Evolutionary conservation across 2,113 vertebrate genomes (phyloP), one percentile per base, ranked within the genome.

Genomic region (Megaceryle maxima): DNA sequence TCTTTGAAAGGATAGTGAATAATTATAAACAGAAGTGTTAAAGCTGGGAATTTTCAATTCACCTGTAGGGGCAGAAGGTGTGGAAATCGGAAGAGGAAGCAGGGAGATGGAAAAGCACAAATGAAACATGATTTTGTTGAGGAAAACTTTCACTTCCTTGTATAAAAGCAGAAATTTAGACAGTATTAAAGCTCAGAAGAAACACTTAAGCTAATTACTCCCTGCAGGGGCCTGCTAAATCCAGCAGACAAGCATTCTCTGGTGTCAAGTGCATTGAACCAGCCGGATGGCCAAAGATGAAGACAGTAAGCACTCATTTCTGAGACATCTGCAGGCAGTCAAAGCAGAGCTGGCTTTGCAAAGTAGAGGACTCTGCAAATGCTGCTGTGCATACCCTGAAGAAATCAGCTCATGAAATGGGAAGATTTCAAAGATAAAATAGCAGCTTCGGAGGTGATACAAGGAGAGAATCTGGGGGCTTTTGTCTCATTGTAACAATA

Each of bases 401-500:
- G 67, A 43, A 83, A 56, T 6, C 29, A 37, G 4, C 26, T 33
- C 6, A 6, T 2, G 18, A 56, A 66, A 33, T 4, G 29, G 41
- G 43, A 69, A 77, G 35, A 66, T 66, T 56, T 83, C 48, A 26
- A 35, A 74, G 55, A 33, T 18, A 35, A 93, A 94, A 60, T 13
- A 21, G 4, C 28, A 37, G 7, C 2, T 79, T 7, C 60, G 35
- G 53, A 90, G 25, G 53, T 25, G 48, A 28, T 5, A 43, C 18
- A 46, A 46, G 10, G 57, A 63, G 4, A 9, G 57, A 66, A 51
- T 11, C 37, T 63, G 13, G 3, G 13, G 11, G 33, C 51, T 50
- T 37, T 55, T 1, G 0, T 46, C 39, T 22, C n/a, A 29, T 17
- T 8, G 0, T 14, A 24, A 43, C 6, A 35, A 44, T 9, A 4